phyloP scores from a whole-genome alignment of 2,113 vertebrate genomes.

The Anser brachyrhynchus region DNA sequence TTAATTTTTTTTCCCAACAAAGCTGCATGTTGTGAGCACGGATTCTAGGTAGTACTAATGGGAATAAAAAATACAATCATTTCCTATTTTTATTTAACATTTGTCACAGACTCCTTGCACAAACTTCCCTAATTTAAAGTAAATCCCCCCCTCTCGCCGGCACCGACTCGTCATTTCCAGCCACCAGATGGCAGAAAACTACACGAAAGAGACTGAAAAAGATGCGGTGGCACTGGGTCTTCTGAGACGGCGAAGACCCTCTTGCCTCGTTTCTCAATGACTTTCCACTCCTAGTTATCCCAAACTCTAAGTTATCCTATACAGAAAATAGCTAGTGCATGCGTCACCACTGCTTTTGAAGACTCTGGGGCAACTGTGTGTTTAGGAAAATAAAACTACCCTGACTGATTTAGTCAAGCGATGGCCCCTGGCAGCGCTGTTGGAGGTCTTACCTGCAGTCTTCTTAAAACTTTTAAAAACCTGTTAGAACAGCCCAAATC shows the following conservation, averaged over 20 bases:
- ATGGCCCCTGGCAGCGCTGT: not conserved
- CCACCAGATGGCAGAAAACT: constrained; percentile 47
- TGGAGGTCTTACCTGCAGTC: not conserved
- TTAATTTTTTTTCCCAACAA: not conserved
- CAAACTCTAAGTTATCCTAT: not conserved
- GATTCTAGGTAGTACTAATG: not conserved
- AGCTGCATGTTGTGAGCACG: rapidly evolving
- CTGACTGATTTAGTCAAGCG: not conserved
- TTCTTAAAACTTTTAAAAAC: not conserved
- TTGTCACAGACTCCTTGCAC: not conserved
- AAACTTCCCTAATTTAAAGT: not conserved
- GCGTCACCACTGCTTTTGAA: not conserved
- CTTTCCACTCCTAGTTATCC: not conserved
- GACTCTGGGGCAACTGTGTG: rapidly evolving
- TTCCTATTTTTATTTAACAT: not conserved
- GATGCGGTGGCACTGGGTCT: not conserved
- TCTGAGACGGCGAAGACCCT: not conserved
- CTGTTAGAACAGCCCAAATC: not conserved
- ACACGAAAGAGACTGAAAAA: not conserved
- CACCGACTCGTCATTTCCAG: not conserved
- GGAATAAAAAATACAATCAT: rapidly evolving
- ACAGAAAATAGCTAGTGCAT: not conserved
- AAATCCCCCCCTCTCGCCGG: too few species aligned
- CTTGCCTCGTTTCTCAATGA: rapidly evolving
- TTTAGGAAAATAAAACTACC: not conserved